Evolutionary conservation across 1,140 invertebrate genomes (phyloP), one percentile per base, ranked within the genome.

Genomic region (Akabosia matsudoensis): DNA sequence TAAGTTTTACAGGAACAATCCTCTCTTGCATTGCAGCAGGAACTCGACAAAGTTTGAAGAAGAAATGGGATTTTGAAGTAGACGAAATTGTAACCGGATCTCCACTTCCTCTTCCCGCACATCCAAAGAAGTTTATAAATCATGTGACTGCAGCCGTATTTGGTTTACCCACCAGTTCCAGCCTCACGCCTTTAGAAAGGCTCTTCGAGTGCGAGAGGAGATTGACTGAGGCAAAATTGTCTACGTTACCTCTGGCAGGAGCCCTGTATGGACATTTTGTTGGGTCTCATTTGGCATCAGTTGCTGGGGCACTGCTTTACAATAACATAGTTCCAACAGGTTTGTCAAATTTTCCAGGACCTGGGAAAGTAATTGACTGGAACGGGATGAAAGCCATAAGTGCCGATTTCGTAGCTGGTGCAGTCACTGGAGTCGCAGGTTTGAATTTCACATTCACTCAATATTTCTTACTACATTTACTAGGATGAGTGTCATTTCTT

Each of bases 301-400:
- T 67, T 24, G n/a, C 61, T 2, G 31, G 28, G n/a, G 7, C 1
- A 30, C 10, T 67, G 24, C 1, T 67, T 24, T 16, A 22, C 7
- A 67, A 67, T 31, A 4, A n/a, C 4, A 1, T 30, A 2, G 7
- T 67, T 30, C 61, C 61, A 2, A 13, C n/a, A n/a, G 61, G 61
- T n/a, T 22, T 67, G 3, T 30, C 61, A 30, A 67, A 67, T n/a
- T 67, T 67, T 30, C 61, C 61, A 16, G 61, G 61, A 31, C 61
- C 61, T 4, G 24, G 26, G n/a, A 67, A 4, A 4, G 3, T 30
- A 67, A 67, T 67, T 1, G 13, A 10, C n/a, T 67, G 10, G 26
- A 30, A 67, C 4, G 61, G 61, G 30, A 67, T 13, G 61, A 67
- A 31, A 31, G 24, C 26, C 2, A 2, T 67, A 7, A 10, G 26